Conservation (phyloP, 2,797 vertebrate genomes). For the Enteromius argenteus region DNA sequence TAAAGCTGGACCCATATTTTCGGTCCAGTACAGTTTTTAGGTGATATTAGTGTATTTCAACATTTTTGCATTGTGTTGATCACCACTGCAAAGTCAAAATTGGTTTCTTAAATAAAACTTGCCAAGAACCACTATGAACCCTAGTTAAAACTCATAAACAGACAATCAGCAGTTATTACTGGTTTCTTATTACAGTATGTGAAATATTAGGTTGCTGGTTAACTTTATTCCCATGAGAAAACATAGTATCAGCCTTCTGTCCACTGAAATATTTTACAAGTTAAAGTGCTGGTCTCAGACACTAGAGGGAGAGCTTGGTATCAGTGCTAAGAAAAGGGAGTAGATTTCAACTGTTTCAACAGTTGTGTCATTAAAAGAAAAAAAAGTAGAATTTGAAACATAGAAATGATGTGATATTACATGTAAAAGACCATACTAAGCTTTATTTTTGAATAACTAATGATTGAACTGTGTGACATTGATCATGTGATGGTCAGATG, state of each 20-base stretch:
- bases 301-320: constrained; percentile 60
- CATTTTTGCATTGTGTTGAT: background rate
- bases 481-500: background rate
- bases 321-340: constrained; percentile 24
- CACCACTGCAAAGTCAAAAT: background rate
- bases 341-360: background rate
- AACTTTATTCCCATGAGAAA: constrained; percentile 8
- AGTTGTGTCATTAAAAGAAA: background rate
- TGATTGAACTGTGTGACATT: background rate
- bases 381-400: background rate
- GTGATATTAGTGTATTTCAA: background rate
- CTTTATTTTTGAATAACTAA: background rate
- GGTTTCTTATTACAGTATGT: background rate
- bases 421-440: background rate
- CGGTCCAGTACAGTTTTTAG: background rate
- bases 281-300: constrained; percentile 52
- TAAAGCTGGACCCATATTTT: background rate
- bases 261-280: background rate
- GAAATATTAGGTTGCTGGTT: background rate
- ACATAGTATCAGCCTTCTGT: background rate
- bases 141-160: background rate
- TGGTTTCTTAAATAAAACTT: background rate
- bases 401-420: background rate
- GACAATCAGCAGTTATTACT: background rate
- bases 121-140: background rate